Base-by-base conservation (phyloP, 37 sponge, comb jelly and placozoan genomes). In the Lycopodina hypogea region DNA sequence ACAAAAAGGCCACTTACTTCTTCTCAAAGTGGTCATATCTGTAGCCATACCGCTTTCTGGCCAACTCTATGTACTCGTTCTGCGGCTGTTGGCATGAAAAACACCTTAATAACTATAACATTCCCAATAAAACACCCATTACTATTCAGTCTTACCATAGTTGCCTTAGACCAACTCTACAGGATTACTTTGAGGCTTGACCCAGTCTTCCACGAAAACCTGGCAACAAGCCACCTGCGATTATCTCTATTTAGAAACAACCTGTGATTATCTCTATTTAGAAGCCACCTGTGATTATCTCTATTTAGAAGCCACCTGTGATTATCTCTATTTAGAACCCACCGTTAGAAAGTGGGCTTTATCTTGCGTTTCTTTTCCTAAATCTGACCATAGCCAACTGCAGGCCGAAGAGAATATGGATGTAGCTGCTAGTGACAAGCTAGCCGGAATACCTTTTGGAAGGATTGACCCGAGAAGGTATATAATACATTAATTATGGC, bases 51-150 rank as follows among this genome's bases (percentile, higher is more conserved):
- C 96, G 72, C 85, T 94, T 99, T 29, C 87, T 70, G 45, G 88
- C 76, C 70, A 79, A 83, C 60, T 99, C 99, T 30, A 99, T 99
- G 74, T 99, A 88, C 73, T 99, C 99, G 85, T 99, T 99, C 85
- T 99, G 99, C 1, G 99, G 99, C 99, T 91, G 68, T 30, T 2
- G 18, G 34, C 2, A 42, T 14, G 28, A 59, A 12, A 59, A 59
- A 59, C 4, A 59, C 18, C 9, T 45, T 9, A 45, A 45, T 45
- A 45, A 9, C 48, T 12, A 9, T 9, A 45, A 45, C 9, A 45
- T 9, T 45, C 48, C 9, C 9, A 45, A 45, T 9, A 12, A 9
- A 12, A 45, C 9, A 12, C 4, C 48, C 48, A 45, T 45, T 4
- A 9, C 48, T 45, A 45, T 4, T 9, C 48, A 45, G 8, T 45